A percentile compares a stretch with the other conserved stretches of the same genome.
Evolutionary conservation across 1,140 invertebrate species (phyloP).

Genomic region (Drosophila pruinosa): DNA sequence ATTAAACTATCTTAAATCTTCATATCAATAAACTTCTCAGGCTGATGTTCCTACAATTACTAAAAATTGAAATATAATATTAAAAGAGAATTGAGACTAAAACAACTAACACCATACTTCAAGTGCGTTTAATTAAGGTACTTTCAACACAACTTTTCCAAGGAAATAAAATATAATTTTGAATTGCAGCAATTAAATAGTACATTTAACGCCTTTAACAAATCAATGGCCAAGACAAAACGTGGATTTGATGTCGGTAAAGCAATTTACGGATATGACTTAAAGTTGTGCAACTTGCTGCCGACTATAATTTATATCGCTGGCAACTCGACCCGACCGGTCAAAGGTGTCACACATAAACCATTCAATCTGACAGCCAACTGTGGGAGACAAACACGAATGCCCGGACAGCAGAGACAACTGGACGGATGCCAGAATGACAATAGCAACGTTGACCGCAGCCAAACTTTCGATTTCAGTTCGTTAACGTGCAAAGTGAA

Average conservation of each 20-base stretch:
- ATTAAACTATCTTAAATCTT: too few species aligned
- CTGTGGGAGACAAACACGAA: constrained; percentile 28
- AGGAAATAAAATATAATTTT: not conserved
- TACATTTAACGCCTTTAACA: not conserved
- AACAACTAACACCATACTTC: too few species aligned
- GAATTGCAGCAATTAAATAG: not conserved
- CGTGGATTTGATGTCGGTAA: not conserved
- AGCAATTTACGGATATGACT: constrained; percentile 7
- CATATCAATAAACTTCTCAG: too few species aligned
- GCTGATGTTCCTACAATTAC: too few species aligned
- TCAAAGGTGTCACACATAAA: constrained; percentile 80
- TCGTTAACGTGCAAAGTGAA: constrained; percentile 72
- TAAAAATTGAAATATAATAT: too few species aligned
- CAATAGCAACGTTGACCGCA: constrained; percentile 55
- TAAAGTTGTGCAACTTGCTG: constrained; percentile 28
- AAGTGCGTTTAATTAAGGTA: not conserved
- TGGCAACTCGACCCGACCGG: constrained; percentile 58
- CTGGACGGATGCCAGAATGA: constrained; percentile 1
- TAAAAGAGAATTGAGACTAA: too few species aligned
- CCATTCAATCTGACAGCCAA: constrained; percentile 75
- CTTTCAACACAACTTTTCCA: not conserved
- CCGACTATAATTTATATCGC: constrained; percentile 66
- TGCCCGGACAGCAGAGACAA: not conserved
- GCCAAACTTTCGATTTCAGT: constrained; percentile 75
- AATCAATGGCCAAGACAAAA: not conserved